Conservation (phyloP, 2,888 invertebrate genomes). For the Morpho achilles region DNA sequence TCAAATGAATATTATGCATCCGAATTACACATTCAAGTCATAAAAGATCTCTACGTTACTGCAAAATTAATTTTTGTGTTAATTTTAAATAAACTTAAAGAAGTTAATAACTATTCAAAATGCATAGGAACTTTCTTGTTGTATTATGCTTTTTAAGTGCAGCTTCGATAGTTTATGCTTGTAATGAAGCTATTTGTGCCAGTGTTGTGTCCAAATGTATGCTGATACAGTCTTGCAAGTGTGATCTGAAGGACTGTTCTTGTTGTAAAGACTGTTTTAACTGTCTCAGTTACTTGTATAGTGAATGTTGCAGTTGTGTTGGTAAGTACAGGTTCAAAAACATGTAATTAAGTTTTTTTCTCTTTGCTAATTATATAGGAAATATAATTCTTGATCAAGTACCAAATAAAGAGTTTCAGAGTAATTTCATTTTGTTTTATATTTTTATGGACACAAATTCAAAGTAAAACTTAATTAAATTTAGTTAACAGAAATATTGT, state of each 20-base stretch:
- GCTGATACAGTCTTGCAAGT: constrained; percentile 97
- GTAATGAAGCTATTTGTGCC: constrained; percentile 97
- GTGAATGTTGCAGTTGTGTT: constrained; percentile 97
- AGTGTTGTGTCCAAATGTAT: constrained; percentile 98
- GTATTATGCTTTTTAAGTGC: constrained; percentile 52
- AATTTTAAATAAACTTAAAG: background rate
- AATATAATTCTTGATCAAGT: background rate
- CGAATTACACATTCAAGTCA: too few species aligned
- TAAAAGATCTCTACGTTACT: too few species aligned
- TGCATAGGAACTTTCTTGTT: constrained; percentile 59
- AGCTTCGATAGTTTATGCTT: constrained; percentile 73
- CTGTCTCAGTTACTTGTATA: constrained; percentile 92
- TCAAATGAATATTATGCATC: too few species aligned
- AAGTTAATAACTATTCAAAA: constrained; percentile 32
- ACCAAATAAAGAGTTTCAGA: background rate
- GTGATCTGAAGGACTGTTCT: constrained; percentile 94
- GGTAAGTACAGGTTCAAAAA: constrained; percentile 81
- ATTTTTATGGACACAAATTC: too few species aligned
- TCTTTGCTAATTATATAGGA: too few species aligned
- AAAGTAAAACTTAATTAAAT: too few species aligned
- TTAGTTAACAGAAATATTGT: too few species aligned
- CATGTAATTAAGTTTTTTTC: too few species aligned
- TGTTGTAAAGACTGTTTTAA: constrained; percentile 96
- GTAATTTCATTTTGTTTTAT: too few species aligned
- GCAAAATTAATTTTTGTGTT: background rate